phyloP scores from a whole-genome alignment of 2,797 vertebrate genomes.

The Chaenodraco wilsoni region DNA sequence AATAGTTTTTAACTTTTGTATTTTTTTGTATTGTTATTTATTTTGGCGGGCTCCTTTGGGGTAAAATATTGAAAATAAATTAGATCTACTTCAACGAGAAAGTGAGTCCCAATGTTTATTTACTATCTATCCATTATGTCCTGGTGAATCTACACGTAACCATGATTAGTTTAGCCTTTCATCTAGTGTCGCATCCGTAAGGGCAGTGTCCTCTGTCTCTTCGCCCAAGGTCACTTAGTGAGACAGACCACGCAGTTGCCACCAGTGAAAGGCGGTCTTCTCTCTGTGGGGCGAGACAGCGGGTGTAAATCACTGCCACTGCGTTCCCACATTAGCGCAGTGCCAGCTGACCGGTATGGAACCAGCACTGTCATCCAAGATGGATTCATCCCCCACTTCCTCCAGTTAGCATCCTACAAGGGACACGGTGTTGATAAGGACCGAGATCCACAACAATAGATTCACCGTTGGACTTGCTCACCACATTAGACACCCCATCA shows the following conservation, averaged over 20 bases:
- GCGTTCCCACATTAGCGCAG: slow-evolving; percentile 70
- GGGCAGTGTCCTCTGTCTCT: slow-evolving; percentile 44
- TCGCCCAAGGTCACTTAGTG: slow-evolving; percentile 60
- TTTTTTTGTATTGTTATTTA: neutral
- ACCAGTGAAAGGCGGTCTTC: slow-evolving; percentile 69
- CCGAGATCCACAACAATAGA: slow-evolving; percentile 57
- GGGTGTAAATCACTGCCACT: slow-evolving; percentile 73
- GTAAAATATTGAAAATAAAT: neutral
- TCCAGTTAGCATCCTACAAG: slow-evolving; percentile 61
- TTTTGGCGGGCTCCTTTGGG: slow-evolving; percentile 1
- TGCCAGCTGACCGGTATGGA: slow-evolving; percentile 72
- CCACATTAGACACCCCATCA: slow-evolving; percentile 60
- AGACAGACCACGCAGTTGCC: slow-evolving; percentile 63
- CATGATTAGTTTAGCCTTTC: slow-evolving; percentile 3
- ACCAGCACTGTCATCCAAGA: slow-evolving; percentile 64
- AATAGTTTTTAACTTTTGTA: neutral
- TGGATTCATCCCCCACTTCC: slow-evolving; percentile 62
- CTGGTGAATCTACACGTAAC: no score
- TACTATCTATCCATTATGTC: neutral
- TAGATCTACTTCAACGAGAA: neutral
- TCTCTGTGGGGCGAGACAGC: slow-evolving; percentile 55
- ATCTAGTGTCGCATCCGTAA: slow-evolving; percentile 14
- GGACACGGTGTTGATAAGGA: slow-evolving; percentile 62
- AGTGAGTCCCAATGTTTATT: neutral
- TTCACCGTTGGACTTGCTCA: slow-evolving; percentile 52